Evolutionary conservation across 2,888 invertebrate genomes (phyloP).

Genomic region (Zygogramma bicolorata): DNA sequence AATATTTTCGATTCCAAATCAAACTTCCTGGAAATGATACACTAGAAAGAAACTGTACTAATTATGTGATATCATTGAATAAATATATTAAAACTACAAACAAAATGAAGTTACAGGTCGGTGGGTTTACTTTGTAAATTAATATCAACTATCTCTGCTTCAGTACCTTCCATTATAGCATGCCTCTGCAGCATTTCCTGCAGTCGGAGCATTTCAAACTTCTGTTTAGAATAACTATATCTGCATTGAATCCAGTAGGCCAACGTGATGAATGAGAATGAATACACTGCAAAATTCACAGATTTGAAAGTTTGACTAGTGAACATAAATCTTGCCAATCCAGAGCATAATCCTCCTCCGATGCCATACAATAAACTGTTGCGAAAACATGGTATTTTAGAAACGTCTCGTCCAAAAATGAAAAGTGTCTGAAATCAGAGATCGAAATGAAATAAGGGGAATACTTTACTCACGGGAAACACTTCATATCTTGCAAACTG

Average conservation of each 20-base stretch:
- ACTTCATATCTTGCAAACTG: not conserved
- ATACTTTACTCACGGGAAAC: not conserved
- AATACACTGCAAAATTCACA: conserved; percentile 75
- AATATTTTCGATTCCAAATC: too few species aligned
- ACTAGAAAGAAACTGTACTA: too few species aligned
- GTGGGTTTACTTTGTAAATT: conserved; percentile 28
- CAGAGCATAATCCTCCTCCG: conserved; percentile 75
- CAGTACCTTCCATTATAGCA: conserved; percentile 75
- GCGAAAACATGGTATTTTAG: conserved; percentile 84
- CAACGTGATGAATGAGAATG: conserved; percentile 75
- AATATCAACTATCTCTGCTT: conserved; percentile 62
- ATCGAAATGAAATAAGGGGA: not conserved
- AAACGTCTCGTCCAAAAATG: conserved; percentile 79
- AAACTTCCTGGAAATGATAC: too few species aligned
- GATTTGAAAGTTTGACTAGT: conserved; percentile 77
- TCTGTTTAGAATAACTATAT: conserved; percentile 76
- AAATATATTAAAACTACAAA: not conserved
- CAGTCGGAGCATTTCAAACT: conserved; percentile 75
- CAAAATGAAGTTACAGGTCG: conserved; percentile 27
- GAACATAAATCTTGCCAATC: conserved; percentile 78
- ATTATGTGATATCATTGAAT: too few species aligned
- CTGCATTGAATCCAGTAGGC: conserved; percentile 79
- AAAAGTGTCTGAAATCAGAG: conserved; percentile 69
- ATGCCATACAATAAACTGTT: conserved; percentile 83
- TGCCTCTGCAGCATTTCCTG: conserved; percentile 74